These are phyloP conservation scores for Leptinotarsa texana DNA, from an alignment of 1,140 invertebrate species.

Conservation along the genomic window DNA sequence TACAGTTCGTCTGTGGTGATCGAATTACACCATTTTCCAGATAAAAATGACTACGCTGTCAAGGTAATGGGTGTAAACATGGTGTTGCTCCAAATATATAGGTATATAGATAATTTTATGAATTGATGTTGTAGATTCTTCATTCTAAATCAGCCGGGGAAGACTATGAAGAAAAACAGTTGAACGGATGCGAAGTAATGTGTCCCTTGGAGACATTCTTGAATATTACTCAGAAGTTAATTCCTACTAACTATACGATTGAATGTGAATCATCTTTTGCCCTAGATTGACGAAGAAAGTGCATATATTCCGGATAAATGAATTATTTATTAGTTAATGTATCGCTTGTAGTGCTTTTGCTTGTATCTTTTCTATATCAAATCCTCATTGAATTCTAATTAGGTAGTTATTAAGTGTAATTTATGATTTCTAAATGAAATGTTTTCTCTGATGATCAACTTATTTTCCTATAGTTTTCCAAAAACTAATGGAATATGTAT, in stretches of 20 bases:
- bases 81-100: not conserved
- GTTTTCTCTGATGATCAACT: too few relatives aligned
- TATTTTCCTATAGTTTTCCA: too few relatives aligned
- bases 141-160: slow-evolving; percentile 36
- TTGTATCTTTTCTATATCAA: too few relatives aligned
- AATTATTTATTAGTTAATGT: too few relatives aligned
- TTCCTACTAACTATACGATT: slow-evolving; percentile 46
- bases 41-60: slow-evolving; percentile 33
- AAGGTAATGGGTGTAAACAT: slow-evolving; percentile 26
- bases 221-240: slow-evolving; percentile 33
- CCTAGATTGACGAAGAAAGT: slow-evolving; percentile 32
- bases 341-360: too few relatives aligned
- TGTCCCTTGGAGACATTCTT: slow-evolving; percentile 44
- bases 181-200: slow-evolving; percentile 39
- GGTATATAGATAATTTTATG: not conserved
- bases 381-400: too few relatives aligned
- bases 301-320: too few relatives aligned
- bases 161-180: slow-evolving; percentile 33
- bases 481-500: too few relatives aligned
- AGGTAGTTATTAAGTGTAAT: too few relatives aligned
- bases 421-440: too few relatives aligned
- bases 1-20: slow-evolving; percentile 54
- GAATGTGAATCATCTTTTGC: slow-evolving; percentile 42
- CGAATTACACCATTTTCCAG: slow-evolving; percentile 56
- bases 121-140: slow-evolving; percentile 37